Percentiles rank a stretch among this genome's conserved stretches.
Evolutionary conservation across 2,797 vertebrate genomes (phyloP).

Genomic region (Sternarchorhynchus goeldii): DNA sequence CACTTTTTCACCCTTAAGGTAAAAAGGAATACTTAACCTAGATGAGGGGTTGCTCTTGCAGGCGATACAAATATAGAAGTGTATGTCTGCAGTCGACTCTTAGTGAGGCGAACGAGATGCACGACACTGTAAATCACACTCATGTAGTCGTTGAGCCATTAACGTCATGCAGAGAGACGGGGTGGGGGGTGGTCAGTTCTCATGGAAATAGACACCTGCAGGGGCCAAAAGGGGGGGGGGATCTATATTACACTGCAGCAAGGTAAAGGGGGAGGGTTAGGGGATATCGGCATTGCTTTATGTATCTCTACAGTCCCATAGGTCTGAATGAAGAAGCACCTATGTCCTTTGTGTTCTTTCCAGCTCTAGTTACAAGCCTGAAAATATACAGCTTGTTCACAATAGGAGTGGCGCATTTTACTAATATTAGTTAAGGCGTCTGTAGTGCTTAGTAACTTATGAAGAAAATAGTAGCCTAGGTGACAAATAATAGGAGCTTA

Average conservation of each 20-base stretch:
- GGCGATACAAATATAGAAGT: conserved; percentile 73
- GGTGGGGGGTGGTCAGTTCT: conserved; percentile 24
- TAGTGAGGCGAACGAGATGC: conserved; percentile 59
- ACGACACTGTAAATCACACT: conserved; percentile 69
- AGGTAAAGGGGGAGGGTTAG: neutral
- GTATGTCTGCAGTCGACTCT: conserved; percentile 65
- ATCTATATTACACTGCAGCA: neutral
- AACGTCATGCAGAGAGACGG: conserved; percentile 58
- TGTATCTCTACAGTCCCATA: conserved; percentile 70
- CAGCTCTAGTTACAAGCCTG: conserved; percentile 67
- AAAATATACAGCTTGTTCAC: neutral
- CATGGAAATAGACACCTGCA: conserved; percentile 48
- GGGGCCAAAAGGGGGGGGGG: neutral
- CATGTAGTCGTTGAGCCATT: conserved; percentile 45
- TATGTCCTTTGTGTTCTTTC: conserved; percentile 70
- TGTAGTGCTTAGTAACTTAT: no score
- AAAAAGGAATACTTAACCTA: conserved; percentile 53
- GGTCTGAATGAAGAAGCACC: conserved; percentile 65
- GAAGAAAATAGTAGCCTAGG: no score
- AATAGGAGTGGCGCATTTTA: neutral
- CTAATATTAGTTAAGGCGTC: no score
- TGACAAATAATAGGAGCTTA: neutral
- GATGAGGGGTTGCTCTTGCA: conserved; percentile 59
- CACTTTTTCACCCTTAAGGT: conserved; percentile 50
- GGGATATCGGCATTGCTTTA: conserved; percentile 34